phyloP scores from a whole-genome alignment of 2,797 vertebrate genomes.

The Amazonetta brasiliensis region DNA sequence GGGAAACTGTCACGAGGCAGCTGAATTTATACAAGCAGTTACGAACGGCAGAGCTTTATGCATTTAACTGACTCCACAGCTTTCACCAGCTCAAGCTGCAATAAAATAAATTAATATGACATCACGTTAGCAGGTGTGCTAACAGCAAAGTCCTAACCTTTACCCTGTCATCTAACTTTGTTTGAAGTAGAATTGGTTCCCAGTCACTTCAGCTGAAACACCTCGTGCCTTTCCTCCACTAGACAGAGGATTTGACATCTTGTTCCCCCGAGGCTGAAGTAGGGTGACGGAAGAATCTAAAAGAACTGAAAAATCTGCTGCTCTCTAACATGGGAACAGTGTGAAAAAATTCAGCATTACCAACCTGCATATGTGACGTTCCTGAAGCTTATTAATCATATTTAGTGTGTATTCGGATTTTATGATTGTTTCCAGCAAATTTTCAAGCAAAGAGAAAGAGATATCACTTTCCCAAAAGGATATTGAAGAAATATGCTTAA shows the following conservation, averaged over 20 bases:
- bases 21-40: background rate
- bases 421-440: background rate
- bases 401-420: background rate
- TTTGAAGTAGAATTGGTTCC: background rate
- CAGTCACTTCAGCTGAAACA: background rate
- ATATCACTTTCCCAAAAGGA: background rate
- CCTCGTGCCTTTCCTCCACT: background rate
- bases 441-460: background rate
- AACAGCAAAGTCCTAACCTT: background rate
- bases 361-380: background rate
- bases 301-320: slow-evolving; percentile 7
- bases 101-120: background rate
- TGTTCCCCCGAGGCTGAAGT: background rate
- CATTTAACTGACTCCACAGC: background rate
- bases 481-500: background rate
- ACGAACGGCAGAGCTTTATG: background rate
- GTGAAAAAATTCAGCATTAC: background rate
- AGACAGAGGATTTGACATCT: background rate
- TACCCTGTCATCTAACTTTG: background rate
- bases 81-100: background rate
- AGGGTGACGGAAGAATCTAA: background rate
- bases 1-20: background rate
- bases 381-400: background rate
- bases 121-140: background rate
- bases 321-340: background rate